Percentiles rank a stretch among this genome's conserved stretches.
Evolutionary conservation across 2,113 vertebrate genomes (phyloP).

Genomic region (Pedionomus torquatus): DNA sequence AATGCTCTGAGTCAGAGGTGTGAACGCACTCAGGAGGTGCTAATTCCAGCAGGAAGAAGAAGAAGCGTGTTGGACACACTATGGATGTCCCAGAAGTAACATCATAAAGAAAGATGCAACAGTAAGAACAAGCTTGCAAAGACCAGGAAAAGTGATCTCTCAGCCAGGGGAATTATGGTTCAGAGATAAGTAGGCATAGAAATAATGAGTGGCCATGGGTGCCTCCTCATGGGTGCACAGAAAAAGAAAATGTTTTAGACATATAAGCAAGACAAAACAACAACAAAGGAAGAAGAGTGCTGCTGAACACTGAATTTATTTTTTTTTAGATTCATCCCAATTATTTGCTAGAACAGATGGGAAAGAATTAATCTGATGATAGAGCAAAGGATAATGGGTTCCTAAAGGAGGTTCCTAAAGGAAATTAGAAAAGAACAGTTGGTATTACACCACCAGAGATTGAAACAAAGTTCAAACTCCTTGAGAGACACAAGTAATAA

Average conservation of each 20-base stretch:
- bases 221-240: background rate
- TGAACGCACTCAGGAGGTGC: background rate
- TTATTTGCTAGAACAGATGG: background rate
- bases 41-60: background rate
- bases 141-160: background rate
- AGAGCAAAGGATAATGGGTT: background rate
- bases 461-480: background rate
- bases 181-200: background rate
- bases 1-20: background rate
- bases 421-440: background rate
- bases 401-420: background rate
- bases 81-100: background rate
- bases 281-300: background rate
- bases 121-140: background rate
- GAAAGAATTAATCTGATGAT: background rate
- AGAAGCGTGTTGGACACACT: background rate
- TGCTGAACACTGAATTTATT: background rate
- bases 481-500: background rate
- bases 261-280: background rate
- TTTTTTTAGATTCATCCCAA: background rate
- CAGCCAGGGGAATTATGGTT: background rate
- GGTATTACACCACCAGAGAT: background rate
- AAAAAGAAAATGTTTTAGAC: background rate
- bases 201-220: background rate
- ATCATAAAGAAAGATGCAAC: background rate